A percentile compares a stretch with the other conserved stretches of the same genome.
phyloP scores from a whole-genome alignment of 2,888 invertebrate genomes.

The Apotomis capreana region DNA sequence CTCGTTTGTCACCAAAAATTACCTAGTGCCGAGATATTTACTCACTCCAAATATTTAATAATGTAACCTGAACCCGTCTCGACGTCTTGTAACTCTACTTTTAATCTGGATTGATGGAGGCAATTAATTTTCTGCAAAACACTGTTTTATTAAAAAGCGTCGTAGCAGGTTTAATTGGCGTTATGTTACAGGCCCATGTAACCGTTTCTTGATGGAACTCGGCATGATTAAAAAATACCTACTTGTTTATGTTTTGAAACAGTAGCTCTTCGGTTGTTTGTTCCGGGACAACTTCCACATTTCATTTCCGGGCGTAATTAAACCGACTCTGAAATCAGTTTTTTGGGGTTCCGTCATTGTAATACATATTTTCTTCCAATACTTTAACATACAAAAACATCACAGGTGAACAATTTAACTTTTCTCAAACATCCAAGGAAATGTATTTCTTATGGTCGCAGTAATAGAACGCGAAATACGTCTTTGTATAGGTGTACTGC shows the following conservation, averaged over 20 bases:
- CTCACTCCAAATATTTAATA: slow-evolving; percentile 62
- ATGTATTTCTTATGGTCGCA: too few species aligned
- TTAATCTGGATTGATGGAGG: slow-evolving; percentile 43
- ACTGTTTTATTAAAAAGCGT: slow-evolving; percentile 25
- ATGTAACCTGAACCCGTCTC: slow-evolving; percentile 46
- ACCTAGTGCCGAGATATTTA: slow-evolving; percentile 57
- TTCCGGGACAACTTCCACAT: slow-evolving; percentile 61
- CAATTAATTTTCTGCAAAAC: slow-evolving; percentile 28
- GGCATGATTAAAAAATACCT: slow-evolving; percentile 14
- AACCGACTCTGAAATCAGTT: slow-evolving; percentile 59
- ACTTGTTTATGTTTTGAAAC: slow-evolving; percentile 18
- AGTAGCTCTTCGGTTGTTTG: slow-evolving; percentile 55
- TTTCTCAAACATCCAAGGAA: too few species aligned
- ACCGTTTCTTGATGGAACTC: slow-evolving; percentile 1
- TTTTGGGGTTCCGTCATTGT: slow-evolving; percentile 53
- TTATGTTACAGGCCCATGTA: slow-evolving; percentile 12
- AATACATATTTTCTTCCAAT: not conserved
- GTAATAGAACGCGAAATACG: too few species aligned
- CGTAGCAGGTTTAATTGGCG: slow-evolving; percentile 16
- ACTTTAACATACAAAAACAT: too few species aligned
- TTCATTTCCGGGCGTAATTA: slow-evolving; percentile 68
- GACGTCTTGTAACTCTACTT: slow-evolving; percentile 37
- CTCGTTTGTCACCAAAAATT: slow-evolving; percentile 74
- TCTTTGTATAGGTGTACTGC: too few species aligned
- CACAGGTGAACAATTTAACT: too few species aligned